Percentiles rank a stretch among this genome's conserved stretches.
Conservation (phyloP, 2,888 invertebrate genomes). For the Cantharis rustica region DNA sequence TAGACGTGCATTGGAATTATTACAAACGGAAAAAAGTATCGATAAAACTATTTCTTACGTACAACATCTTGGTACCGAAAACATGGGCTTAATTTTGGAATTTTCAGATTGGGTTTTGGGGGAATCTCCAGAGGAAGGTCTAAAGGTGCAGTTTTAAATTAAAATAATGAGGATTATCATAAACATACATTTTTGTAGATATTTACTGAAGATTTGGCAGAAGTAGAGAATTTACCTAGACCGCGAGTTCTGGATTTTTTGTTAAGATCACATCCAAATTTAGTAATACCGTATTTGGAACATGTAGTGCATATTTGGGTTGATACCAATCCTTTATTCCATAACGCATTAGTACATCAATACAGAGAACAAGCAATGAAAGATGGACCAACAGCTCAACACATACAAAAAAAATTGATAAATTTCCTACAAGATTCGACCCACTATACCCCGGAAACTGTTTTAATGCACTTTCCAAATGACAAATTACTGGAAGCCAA, state of each 20-base stretch:
- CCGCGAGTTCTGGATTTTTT: slow-evolving; percentile 88
- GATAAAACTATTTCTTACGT: slow-evolving; percentile 89
- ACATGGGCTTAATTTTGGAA: slow-evolving; percentile 84
- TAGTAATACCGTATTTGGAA: slow-evolving; percentile 93
- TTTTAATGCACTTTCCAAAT: slow-evolving; percentile 84
- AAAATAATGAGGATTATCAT: slow-evolving; percentile 56
- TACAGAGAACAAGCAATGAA: slow-evolving; percentile 74
- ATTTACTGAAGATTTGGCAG: slow-evolving; percentile 85
- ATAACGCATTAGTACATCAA: slow-evolving; percentile 88
- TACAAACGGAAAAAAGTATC: slow-evolving; percentile 78
- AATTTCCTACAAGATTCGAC: slow-evolving; percentile 80
- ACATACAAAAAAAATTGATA: slow-evolving; percentile 68
- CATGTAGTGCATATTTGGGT: slow-evolving; percentile 91
- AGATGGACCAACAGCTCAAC: slow-evolving; percentile 53
- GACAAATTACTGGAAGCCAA: slow-evolving; percentile 89
- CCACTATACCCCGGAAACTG: slow-evolving; percentile 84
- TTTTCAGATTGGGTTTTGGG: slow-evolving; percentile 92
- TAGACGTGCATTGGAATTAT: slow-evolving; percentile 85
- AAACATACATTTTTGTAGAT: slow-evolving; percentile 54
- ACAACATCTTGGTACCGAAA: slow-evolving; percentile 74
- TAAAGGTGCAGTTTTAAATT: slow-evolving; percentile 57
- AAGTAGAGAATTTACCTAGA: slow-evolving; percentile 88
- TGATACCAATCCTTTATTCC: slow-evolving; percentile 83
- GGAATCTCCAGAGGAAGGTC: slow-evolving; percentile 85
- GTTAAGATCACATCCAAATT: slow-evolving; percentile 74